Base-by-base conservation (phyloP, 2,888 invertebrate species). In the Nemotelus pantherinus region DNA sequence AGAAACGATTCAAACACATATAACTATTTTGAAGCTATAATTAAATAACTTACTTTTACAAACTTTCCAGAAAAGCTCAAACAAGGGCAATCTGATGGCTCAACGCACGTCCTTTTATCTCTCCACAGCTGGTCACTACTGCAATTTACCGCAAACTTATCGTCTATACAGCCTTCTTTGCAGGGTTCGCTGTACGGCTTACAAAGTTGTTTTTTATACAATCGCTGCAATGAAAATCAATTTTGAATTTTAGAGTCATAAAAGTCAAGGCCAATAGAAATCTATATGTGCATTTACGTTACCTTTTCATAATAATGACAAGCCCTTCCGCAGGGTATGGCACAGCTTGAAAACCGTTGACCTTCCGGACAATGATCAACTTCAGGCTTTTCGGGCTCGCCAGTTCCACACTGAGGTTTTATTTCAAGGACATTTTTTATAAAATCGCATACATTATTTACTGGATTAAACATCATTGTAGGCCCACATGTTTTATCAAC, bases 71-170 rank as follows among this genome's bases (percentile, higher is more conserved):
- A 85, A 10, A 89, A 88, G 58, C 92, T 90, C 77, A 89, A 88
- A 84, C 96, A 97, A 9, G 93, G 91, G 83, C 96, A 97, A 83
- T 95, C 93, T 55, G 90, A 89, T 10, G 89, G 84, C 0, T 90
- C 88, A 1, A 95, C 94, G 83, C 96, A 97, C 0, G 91, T 92
- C 45, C 88, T 85, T 80, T 89, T 89, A 84, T 95, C 94, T 2
- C 93, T 89, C 93, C 94, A 94, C 72, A 89, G 88, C 80, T 89
- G 89, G 2, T 91, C 90, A 2, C 84, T 82, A 0, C 89, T 89
- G 82, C 95, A 95, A 4, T 86, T 84, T 3, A 70, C 85, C 64
- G 81, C 84, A 78, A 63, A 84, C 82, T 82, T 88, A 82, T 80
- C 88, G 86, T 84, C 83, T 0, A 86, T 84, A 80, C 87, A 87